phyloP scores from a whole-genome alignment of 1,140 invertebrate genomes.

The Nylanderia fulva region DNA sequence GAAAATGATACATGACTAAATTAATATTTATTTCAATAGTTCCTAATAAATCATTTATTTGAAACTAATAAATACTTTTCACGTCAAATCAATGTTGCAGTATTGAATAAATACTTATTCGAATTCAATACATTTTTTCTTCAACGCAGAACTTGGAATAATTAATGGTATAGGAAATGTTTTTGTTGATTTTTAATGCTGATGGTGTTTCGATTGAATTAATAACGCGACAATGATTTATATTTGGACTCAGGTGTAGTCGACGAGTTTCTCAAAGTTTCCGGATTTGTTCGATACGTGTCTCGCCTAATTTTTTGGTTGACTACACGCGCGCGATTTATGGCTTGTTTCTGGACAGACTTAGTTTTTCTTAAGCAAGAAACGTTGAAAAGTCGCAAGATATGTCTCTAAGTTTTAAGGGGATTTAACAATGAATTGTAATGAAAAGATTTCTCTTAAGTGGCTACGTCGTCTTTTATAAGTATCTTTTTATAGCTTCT shows the following conservation, averaged over 20 bases:
- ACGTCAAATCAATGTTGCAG: too few relatives aligned
- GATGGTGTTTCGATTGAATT: slow-evolving; percentile 8
- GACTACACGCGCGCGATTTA: slow-evolving; percentile 58
- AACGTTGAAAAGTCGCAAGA: slow-evolving; percentile 1
- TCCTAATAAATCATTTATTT: too few relatives aligned
- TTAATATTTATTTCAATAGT: too few relatives aligned
- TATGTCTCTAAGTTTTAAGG: neutral
- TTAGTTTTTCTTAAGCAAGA: slow-evolving; percentile 7
- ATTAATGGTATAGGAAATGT: neutral
- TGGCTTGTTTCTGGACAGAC: neutral
- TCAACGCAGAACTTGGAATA: neutral
- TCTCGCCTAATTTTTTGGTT: slow-evolving; percentile 62
- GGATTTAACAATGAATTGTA: neutral
- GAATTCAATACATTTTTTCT: too few relatives aligned
- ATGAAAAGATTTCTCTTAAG: neutral
- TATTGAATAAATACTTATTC: too few relatives aligned
- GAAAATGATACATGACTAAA: too few relatives aligned
- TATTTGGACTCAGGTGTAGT: slow-evolving; percentile 69
- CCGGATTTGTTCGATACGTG: slow-evolving; percentile 61
- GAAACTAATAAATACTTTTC: too few relatives aligned
- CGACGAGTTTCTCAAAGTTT: slow-evolving; percentile 72
- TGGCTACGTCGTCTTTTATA: too few relatives aligned
- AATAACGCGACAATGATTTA: slow-evolving; percentile 37
- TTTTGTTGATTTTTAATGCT: neutral
- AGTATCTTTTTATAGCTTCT: neutral